Base-by-base conservation (phyloP, 1,140 invertebrate species). In the Amyelois transitella region DNA sequence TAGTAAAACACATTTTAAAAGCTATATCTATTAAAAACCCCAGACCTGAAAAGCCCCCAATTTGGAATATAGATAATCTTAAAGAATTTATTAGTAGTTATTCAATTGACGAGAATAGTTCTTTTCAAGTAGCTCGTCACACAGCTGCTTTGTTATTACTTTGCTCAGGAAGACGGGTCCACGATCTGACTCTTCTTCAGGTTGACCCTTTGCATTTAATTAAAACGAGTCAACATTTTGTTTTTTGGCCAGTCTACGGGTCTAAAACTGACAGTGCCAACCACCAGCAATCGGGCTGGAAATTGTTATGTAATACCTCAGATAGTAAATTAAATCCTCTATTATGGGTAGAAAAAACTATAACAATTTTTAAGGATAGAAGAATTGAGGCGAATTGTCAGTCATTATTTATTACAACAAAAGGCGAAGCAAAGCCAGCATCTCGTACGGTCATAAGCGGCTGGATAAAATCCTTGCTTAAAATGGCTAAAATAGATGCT, bases 401-500 rank as follows among this genome's bases (percentile, higher is more conserved):
- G 18, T 66, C 64, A 54, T 55, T 66, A 19, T 68, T 70, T 59
- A 51, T 66, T 14, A 67, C 56, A 2, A 14, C 58, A 17, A 43
- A 51, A 22, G 70, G 64, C n/a, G 4, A n/a, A 3, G 18, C 57
- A 6, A 55, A 51, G 18, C 60, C 63, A 6, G 68, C 72, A 12
- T 65, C 72, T 12, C 62, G 69, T 7, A 59, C 64, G n/a, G 55
- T 72, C 8, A 75, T 75, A 14, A 60, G 58, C 0, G 60, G 61
- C 4, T 75, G 72, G 72, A 14, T 70, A 3, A 64, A 62, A 53
- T 55, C 57, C n/a, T 4, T 70, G 4, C 49, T 72, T 17, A 53
- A 51, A 21, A 56, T 62, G 18, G 62, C 64, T 1, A 48, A 48
- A 1, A 67, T 75, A n/a, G 22, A n/a, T 14, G 67, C 61, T 10